phyloP scores from a whole-genome alignment of 2,113 vertebrate genomes.

The Argyrosomus japonicus region DNA sequence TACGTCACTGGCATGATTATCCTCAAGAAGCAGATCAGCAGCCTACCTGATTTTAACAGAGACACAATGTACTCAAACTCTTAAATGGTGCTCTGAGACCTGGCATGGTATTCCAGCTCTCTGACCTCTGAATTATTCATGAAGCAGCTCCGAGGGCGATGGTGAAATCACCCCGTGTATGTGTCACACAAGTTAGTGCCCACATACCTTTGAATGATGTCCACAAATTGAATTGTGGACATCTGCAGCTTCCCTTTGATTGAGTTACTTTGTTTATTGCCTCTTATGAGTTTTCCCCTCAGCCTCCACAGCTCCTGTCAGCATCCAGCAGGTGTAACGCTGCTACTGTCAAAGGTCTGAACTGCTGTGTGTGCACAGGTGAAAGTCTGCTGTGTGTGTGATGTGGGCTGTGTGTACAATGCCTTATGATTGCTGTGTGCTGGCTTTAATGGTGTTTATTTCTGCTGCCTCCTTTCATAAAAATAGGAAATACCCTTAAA shows the following conservation, averaged over 20 bases:
- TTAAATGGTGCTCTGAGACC: conserved; percentile 11
- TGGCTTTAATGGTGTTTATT: conserved; percentile 1
- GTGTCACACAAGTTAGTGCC: conserved; percentile 28
- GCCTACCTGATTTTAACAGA: not conserved
- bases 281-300: conserved; percentile 50
- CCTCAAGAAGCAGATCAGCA: not conserved
- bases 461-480: not conserved
- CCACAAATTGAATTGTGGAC: conserved; percentile 55
- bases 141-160: not conserved
- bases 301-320: conserved; percentile 21
- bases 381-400: not conserved
- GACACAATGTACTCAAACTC: conserved; percentile 1
- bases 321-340: conserved; percentile 32
- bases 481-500: not conserved
- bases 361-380: not conserved
- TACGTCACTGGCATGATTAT: not conserved
- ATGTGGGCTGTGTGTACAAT: not conserved
- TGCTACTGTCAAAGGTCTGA: conserved; percentile 29
- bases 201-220: conserved; percentile 15
- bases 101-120: not conserved
- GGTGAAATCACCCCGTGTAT: not conserved
- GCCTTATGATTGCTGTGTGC: not conserved
- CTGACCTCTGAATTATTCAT: conserved; percentile 29
- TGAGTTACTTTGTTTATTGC: conserved; percentile 54
- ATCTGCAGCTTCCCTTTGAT: conserved; percentile 46